Percentiles rank a stretch among this genome's conserved stretches.
These are phyloP conservation scores for Paedocypris micromegethes DNA, from an alignment of 2,797 vertebrate genomes.

Conservation along the genomic window DNA sequence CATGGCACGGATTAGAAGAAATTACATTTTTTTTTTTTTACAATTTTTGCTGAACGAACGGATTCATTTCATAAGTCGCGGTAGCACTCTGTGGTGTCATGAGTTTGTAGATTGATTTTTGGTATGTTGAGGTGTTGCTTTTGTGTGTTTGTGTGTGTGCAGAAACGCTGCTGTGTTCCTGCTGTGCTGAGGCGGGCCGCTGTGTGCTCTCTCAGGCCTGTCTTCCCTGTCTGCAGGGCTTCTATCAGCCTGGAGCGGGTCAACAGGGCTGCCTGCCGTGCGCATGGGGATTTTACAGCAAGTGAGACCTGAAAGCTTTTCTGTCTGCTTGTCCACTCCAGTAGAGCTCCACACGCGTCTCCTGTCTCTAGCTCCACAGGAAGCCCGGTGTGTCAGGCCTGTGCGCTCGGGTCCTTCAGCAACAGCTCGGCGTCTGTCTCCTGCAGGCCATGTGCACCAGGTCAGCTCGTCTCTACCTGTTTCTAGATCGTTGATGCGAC, in stretches of 20 bases:
- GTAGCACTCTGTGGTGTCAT: not conserved
- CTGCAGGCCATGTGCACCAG: slow-evolving; percentile 72
- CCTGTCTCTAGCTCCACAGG: slow-evolving; percentile 61
- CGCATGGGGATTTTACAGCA: slow-evolving; percentile 68
- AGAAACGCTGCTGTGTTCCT: slow-evolving; percentile 73
- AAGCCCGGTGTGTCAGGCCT: slow-evolving; percentile 70
- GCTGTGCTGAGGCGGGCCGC: slow-evolving; percentile 64
- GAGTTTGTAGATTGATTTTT: not conserved
- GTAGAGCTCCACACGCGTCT: not conserved
- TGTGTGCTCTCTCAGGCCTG: slow-evolving; percentile 70
- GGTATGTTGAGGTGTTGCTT: not conserved
- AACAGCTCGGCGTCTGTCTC: slow-evolving; percentile 64
- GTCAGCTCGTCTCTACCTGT: slow-evolving; percentile 51
- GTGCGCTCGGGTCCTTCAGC: slow-evolving; percentile 68
- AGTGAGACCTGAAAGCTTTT: slow-evolving; percentile 59
- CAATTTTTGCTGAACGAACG: no score
- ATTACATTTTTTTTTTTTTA: no score
- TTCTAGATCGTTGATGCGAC: not conserved
- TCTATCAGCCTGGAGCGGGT: slow-evolving; percentile 71
- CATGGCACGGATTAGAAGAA: no score
- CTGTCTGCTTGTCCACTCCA: not conserved
- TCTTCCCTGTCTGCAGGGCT: slow-evolving; percentile 67
- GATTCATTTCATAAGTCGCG: no score
- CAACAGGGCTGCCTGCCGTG: slow-evolving; percentile 74
- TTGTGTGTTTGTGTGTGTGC: not conserved